Evolutionary conservation across 2,113 vertebrate genomes (phyloP).

Genomic region (Pampusana beccarii): DNA sequence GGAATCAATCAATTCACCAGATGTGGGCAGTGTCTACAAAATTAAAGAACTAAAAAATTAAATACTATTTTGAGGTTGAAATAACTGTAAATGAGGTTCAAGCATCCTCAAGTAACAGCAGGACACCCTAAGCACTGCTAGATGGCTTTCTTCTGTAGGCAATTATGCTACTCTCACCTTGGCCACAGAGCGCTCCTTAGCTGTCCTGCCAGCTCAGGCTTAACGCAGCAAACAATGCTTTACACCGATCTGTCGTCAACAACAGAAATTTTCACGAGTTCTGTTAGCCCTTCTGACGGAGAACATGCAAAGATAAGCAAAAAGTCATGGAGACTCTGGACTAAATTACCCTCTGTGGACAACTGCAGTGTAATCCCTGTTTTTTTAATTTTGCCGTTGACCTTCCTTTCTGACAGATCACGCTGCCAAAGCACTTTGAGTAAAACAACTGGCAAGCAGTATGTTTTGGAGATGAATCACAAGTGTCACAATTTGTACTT

Average conservation of each 20-base stretch:
- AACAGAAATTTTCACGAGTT: not conserved
- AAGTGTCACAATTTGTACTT: conserved; percentile 25
- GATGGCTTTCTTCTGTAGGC: not conserved
- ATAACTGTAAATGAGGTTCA: not conserved
- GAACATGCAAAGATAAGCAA: not conserved
- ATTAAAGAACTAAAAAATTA: not conserved
- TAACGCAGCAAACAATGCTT: not conserved
- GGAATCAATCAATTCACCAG: not conserved
- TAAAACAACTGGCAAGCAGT: conserved; percentile 25
- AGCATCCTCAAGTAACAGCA: not conserved
- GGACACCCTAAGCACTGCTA: not conserved
- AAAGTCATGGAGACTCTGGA: not conserved
- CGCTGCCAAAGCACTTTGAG: conserved; percentile 22
- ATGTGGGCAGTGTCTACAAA: not conserved
- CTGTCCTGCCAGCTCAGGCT: not conserved
- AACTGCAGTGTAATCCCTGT: conserved; percentile 26
- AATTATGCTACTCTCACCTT: not conserved
- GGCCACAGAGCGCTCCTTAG: not conserved
- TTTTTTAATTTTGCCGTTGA: conserved; percentile 21
- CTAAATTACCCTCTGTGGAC: not conserved
- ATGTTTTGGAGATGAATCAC: conserved; percentile 41
- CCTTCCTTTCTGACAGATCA: conserved; percentile 32
- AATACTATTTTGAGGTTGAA: not conserved
- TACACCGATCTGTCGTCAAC: not conserved
- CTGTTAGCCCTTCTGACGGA: not conserved